Conservation (phyloP, 2,797 vertebrate genomes). For the Champsocephalus esox region DNA sequence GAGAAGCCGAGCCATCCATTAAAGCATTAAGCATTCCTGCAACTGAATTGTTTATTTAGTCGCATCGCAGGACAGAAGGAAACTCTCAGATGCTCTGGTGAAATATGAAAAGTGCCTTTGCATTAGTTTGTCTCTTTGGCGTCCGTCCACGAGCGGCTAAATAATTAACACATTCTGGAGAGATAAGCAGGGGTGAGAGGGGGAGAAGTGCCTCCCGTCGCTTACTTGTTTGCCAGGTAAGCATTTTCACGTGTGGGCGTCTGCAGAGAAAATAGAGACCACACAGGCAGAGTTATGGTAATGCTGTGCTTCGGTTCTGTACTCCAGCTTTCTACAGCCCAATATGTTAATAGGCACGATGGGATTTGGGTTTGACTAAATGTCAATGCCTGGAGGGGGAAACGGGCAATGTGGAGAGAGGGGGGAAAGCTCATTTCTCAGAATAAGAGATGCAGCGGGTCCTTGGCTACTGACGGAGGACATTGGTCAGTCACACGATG, state of each 20-base stretch:
- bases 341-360: slow-evolving; percentile 84
- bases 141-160: slow-evolving; percentile 60
- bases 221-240: slow-evolving; percentile 76
- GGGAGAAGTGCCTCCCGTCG: slow-evolving; percentile 47
- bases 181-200: slow-evolving; percentile 63
- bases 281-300: slow-evolving; percentile 80
- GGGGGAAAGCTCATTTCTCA: slow-evolving; percentile 40
- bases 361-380: slow-evolving; percentile 85
- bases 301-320: slow-evolving; percentile 76
- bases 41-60: slow-evolving; percentile 57
- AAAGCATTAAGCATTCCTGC: slow-evolving; percentile 27
- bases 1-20: slow-evolving; percentile 53
- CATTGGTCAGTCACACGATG: slow-evolving; percentile 59
- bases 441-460: slow-evolving; percentile 68
- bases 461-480: slow-evolving; percentile 71
- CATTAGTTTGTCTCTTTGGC: slow-evolving; percentile 67
- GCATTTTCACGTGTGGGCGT: slow-evolving; percentile 73
- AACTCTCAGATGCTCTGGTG: slow-evolving; percentile 58
- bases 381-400: slow-evolving; percentile 79
- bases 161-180: slow-evolving; percentile 82
- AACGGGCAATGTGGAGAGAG: slow-evolving; percentile 30
- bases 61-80: slow-evolving; percentile 21
- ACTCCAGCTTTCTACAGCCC: slow-evolving; percentile 77
- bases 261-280: slow-evolving; percentile 72
- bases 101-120: slow-evolving; percentile 65